Evolutionary conservation across 2,888 invertebrate genomes (phyloP), one percentile per base, ranked within the genome.

Genomic region (Noctua comes): DNA sequence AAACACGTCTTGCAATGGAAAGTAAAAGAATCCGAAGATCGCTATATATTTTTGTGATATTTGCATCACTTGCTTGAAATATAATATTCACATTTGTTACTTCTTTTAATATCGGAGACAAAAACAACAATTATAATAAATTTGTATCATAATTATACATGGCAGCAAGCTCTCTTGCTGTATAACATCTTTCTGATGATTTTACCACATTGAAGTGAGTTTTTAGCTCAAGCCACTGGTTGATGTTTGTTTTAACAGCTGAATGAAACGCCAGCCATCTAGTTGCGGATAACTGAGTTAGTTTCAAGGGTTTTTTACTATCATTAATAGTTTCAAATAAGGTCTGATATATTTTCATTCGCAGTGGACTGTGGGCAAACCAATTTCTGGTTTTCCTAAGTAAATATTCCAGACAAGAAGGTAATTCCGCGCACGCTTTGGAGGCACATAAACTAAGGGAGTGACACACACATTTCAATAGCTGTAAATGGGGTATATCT

Each of bases 301-400:
- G 43, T 66, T 66, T 66, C 43, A 66, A 66, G 43, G 66, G 43
- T 43, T 66, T 66, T 43, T 66, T n/a, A 4, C 66, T 43, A 43
- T 66, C 43, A n/a, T 66, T 66, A 43, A 66, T 66, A 16, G 43
- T 66, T 66, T 66, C 43, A 66, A 66, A 43, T 66, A 43, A 66
- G 66, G 40, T 66, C 16, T 43, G 43, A 66, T 66, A 83, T n/a
- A 74, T 13, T 69, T 83, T 77, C 59, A 80, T 72, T 72, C 83
- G 68, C 72, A 80, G 65, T 76, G 83, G 80, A 71, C 75, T 80
- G 59, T 83, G 80, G 36, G 77, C 72, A 80, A 83, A 83, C 77
- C 80, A 83, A 77, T 85, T 89, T 73, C 88, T 83, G 87, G 86
- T 88, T 82, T 89, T 83, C 72, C 85, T 43, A 10, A 43, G 43